Conservation (phyloP, 2,888 invertebrate genomes). For the Netelia inedita region DNA sequence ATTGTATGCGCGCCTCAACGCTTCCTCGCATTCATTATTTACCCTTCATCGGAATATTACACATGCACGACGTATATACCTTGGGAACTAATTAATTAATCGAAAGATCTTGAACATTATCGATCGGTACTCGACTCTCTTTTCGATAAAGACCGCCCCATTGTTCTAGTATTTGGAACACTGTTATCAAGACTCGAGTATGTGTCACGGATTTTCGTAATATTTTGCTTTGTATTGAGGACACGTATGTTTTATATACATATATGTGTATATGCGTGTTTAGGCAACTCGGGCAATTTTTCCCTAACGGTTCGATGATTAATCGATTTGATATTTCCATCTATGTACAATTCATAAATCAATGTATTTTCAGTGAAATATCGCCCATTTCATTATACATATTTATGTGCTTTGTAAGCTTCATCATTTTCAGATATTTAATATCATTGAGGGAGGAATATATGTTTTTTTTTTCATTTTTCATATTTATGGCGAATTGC, state of each 20-base stretch:
- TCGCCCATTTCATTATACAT: background rate
- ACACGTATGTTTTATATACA: background rate
- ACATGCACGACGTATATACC: background rate
- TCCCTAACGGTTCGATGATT: conserved; percentile 3
- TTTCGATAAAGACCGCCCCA: conserved; percentile 1
- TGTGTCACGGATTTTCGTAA: background rate
- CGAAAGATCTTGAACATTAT: conserved; percentile 42
- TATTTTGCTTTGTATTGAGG: background rate
- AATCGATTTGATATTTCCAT: conserved; percentile 6
- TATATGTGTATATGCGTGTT: background rate
- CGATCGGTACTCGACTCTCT: conserved; percentile 27
- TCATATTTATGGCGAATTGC: too few relatives aligned
- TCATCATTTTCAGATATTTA: background rate
- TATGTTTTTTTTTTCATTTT: background rate
- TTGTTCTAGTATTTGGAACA: conserved; percentile 21
- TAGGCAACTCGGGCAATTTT: conserved; percentile 1
- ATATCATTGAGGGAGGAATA: background rate
- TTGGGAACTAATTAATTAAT: conserved; percentile 27
- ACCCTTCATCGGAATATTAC: background rate
- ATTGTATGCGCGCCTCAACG: conserved; percentile 4
- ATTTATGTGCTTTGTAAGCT: background rate
- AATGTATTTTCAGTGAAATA: background rate
- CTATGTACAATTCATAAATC: conserved; percentile 12
- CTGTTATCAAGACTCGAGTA: background rate
- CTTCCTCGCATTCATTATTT: conserved; percentile 38